Evolutionary conservation across 1,140 invertebrate species (phyloP).

Genomic region (Drosophila willistoni): DNA sequence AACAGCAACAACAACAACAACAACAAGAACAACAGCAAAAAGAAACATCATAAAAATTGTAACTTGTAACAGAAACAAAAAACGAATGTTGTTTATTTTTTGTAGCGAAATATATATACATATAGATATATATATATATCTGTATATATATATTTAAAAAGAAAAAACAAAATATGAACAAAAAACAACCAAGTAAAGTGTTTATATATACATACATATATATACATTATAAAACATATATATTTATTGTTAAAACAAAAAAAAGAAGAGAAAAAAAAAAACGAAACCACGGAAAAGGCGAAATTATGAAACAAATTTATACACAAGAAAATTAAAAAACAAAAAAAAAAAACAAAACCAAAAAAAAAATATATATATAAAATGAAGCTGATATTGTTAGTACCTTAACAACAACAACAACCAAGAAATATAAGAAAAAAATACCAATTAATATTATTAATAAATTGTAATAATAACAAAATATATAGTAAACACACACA

Average conservation of each 20-base stretch:
- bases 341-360: slow-evolving; percentile 19
- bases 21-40: slow-evolving; percentile 37
- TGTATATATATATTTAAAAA: slow-evolving; percentile 71
- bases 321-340: slow-evolving; percentile 37
- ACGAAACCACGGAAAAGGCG: slow-evolving; percentile 74
- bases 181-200: slow-evolving; percentile 57
- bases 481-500: slow-evolving; percentile 25
- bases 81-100: slow-evolving; percentile 81
- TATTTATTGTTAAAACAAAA: slow-evolving; percentile 68
- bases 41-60: slow-evolving; percentile 56
- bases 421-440: slow-evolving; percentile 49
- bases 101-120: slow-evolving; percentile 76
- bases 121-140: slow-evolving; percentile 65
- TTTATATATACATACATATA: slow-evolving; percentile 69
- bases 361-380: slow-evolving; percentile 34
- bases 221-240: slow-evolving; percentile 67
- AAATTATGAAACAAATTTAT: slow-evolving; percentile 79
- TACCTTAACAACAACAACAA: slow-evolving; percentile 68
- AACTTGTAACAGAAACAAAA: slow-evolving; percentile 17
- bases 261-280: slow-evolving; percentile 31
- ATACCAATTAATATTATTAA: slow-evolving; percentile 75
- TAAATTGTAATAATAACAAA: slow-evolving; percentile 70
- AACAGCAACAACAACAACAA: slow-evolving; percentile 42
- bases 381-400: slow-evolving; percentile 79
- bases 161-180: slow-evolving; percentile 27